Conservation (phyloP, 2,113 vertebrate species). For the Numida meleagris region DNA sequence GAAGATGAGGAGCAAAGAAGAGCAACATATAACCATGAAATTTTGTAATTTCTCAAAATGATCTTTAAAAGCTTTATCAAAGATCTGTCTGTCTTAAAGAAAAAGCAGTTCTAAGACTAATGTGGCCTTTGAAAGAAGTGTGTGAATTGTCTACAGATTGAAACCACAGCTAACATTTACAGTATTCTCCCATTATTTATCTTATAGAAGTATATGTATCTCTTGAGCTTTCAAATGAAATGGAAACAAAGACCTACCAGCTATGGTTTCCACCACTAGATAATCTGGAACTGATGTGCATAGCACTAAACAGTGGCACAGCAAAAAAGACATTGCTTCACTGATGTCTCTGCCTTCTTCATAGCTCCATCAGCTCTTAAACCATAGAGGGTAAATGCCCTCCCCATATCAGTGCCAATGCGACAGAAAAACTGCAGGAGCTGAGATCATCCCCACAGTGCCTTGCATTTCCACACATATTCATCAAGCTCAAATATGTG, state of each 20-base stretch:
- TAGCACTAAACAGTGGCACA: neutral
- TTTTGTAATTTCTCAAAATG: neutral
- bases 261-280: neutral
- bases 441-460: neutral
- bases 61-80: neutral
- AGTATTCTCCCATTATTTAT: neutral
- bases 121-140: neutral
- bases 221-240: neutral
- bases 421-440: neutral
- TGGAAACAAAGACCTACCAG: neutral
- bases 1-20: neutral
- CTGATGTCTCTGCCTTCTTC: neutral
- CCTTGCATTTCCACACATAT: neutral
- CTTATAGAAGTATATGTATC: neutral
- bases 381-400: neutral
- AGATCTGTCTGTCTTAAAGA: neutral
- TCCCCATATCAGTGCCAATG: neutral
- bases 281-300: neutral
- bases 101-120: neutral
- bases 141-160: neutral
- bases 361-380: neutral
- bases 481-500: neutral
- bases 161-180: neutral
- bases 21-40: neutral
- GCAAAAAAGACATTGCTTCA: neutral